phyloP scores from a whole-genome alignment of 2,113 vertebrate genomes.

The Pongo abelii region DNA sequence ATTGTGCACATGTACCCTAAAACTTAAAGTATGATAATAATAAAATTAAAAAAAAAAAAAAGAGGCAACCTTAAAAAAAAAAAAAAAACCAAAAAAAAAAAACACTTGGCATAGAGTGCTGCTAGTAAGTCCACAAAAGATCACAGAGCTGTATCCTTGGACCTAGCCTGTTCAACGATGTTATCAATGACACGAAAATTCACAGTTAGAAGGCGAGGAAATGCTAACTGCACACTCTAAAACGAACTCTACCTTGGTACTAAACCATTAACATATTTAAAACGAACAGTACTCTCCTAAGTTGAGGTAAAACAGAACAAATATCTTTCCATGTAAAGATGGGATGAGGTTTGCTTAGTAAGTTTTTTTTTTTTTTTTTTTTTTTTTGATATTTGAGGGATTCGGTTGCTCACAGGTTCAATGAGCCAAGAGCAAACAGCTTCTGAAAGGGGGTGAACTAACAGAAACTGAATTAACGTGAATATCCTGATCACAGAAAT shows the following conservation, averaged over 20 bases:
- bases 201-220: not conserved
- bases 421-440: not conserved
- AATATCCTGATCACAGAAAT: not conserved
- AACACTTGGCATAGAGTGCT: not conserved
- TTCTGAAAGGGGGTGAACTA: not conserved
- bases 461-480: not conserved
- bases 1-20: too few relatives aligned
- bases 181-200: not conserved
- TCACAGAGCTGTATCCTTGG: not conserved
- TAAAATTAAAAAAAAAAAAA: too few relatives aligned
- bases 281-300: not conserved
- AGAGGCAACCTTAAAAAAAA: too few relatives aligned
- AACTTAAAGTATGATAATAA: too few relatives aligned
- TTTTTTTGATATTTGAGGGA: not conserved
- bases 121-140: not conserved
- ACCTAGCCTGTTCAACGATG: not conserved
- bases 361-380: not conserved
- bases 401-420: not conserved
- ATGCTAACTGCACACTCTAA: not conserved
- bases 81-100: not conserved
- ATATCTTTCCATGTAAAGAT: not conserved
- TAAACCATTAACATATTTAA: not conserved
- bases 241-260: not conserved
- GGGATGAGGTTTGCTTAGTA: not conserved
- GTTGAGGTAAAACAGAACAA: not conserved